Evolutionary conservation across 2,113 vertebrate species (phyloP), one percentile per base, ranked within the genome.

Genomic region (Odontophorus gujanensis): DNA sequence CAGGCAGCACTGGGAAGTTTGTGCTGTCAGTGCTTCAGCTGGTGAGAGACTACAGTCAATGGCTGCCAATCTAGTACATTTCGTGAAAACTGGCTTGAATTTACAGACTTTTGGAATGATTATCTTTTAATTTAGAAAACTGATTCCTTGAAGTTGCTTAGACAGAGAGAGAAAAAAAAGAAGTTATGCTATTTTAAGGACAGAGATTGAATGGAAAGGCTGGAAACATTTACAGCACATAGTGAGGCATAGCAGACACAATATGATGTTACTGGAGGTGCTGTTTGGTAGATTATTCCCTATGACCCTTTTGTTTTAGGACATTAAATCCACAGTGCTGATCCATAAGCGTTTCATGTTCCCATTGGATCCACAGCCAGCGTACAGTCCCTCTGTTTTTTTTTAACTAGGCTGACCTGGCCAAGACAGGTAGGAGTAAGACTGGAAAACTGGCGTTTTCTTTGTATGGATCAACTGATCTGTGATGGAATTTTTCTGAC

Each of bases 51-150:
- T 72, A 40, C 13, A 57, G 69, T 63, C 51, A 65, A 47, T 79
- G 34, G 25, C 81, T 92, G 63, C 45, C 84, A 61, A 12, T 47
- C 19, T 51, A 43, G 22, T 62, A 48, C 12, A 12, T 65, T 76
- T 85, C 82, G 81, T 76, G 53, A 73, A 65, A 4, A 3, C 53
- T 45, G 79, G 71, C 53, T 72, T 72, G 79, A 91, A 82, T 87
- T 79, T 81, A 51, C 47, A 92, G 55, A 30, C 51, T 42, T 91
- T 68, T 65, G 21, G 85, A 77, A 63, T 53, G 53, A 81, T 58
- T 24, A 53, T 2, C 81, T 82, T 95, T 91, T 76, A 89, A 87
- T 93, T 92, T 87, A 81, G 73, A 63, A 89, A 95, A 82, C 63
- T 1, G 5, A 34, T 85, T 86, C 45, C 73, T 94, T 75, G 62